Evolutionary conservation across 2,888 invertebrate genomes (phyloP).

Genomic region (Netelia inedita): DNA sequence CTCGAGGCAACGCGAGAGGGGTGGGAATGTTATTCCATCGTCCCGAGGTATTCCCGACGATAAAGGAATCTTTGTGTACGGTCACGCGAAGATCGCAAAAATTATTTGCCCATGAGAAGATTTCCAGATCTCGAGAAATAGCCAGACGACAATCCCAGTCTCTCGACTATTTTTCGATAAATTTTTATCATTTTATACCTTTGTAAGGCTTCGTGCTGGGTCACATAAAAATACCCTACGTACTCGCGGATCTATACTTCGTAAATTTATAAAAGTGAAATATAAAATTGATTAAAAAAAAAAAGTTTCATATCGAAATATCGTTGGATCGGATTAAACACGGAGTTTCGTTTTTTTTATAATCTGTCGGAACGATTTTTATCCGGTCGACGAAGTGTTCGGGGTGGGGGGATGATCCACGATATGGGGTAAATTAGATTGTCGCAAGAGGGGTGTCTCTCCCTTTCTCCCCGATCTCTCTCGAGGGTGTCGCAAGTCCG

Average conservation of each 20-base stretch:
- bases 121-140: slow-evolving; percentile 26
- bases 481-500: not conserved
- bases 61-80: slow-evolving; percentile 25
- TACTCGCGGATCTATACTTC: not conserved
- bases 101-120: slow-evolving; percentile 40
- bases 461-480: not conserved
- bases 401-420: too few relatives aligned
- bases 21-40: slow-evolving; percentile 49
- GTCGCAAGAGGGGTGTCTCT: not conserved
- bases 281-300: too few relatives aligned
- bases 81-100: slow-evolving; percentile 21
- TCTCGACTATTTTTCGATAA: slow-evolving; percentile 37
- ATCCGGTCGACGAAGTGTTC: too few relatives aligned
- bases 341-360: too few relatives aligned
- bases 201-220: not conserved
- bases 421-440: too few relatives aligned
- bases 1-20: slow-evolving; percentile 24
- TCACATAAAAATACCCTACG: not conserved
- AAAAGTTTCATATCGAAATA: too few relatives aligned
- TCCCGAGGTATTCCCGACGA: slow-evolving; percentile 20
- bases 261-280: not conserved
- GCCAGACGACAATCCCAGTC: slow-evolving; percentile 7
- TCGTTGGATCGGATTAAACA: too few relatives aligned
- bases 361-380: too few relatives aligned
- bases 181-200: slow-evolving; percentile 23